Conservation (phyloP, 2,888 invertebrate genomes). For the Agrotis clavis region DNA sequence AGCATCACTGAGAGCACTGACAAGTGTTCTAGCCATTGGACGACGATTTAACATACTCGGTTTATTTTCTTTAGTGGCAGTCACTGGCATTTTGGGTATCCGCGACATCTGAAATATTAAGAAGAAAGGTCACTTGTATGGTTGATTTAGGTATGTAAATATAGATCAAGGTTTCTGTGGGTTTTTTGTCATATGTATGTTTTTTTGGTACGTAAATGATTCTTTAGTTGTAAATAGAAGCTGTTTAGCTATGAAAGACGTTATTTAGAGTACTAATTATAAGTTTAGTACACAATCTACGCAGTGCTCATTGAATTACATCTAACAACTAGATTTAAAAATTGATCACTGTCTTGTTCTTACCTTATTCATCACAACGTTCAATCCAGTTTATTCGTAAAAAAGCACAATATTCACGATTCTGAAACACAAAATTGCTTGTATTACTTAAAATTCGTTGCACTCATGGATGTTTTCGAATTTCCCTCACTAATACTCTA, state of each 20-base stretch:
- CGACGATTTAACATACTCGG: slow-evolving; percentile 77
- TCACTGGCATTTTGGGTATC: slow-evolving; percentile 84
- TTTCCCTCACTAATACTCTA: slow-evolving; percentile 14
- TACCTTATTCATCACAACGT: slow-evolving; percentile 59
- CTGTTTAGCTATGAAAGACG: background rate
- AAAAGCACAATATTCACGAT: slow-evolving; percentile 7
- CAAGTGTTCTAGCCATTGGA: slow-evolving; percentile 76
- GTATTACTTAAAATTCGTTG: slow-evolving; percentile 10
- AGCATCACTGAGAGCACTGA: slow-evolving; percentile 81
- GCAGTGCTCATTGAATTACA: background rate
- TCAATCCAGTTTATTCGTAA: slow-evolving; percentile 14
- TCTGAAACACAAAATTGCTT: slow-evolving; percentile 36
- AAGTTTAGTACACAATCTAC: background rate
- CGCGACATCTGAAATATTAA: slow-evolving; percentile 84
- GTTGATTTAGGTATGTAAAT: background rate
- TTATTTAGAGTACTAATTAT: background rate
- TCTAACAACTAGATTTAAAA: background rate
- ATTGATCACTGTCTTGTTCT: background rate
- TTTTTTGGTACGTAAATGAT: no score
- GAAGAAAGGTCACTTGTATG: background rate
- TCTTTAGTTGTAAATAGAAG: background rate
- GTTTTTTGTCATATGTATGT: no score
- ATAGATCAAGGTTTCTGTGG: background rate
- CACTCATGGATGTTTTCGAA: slow-evolving; percentile 8
- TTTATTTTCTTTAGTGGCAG: slow-evolving; percentile 83